Conservation (phyloP, 2,113 vertebrate species). For the Peromyscus maniculatus region DNA sequence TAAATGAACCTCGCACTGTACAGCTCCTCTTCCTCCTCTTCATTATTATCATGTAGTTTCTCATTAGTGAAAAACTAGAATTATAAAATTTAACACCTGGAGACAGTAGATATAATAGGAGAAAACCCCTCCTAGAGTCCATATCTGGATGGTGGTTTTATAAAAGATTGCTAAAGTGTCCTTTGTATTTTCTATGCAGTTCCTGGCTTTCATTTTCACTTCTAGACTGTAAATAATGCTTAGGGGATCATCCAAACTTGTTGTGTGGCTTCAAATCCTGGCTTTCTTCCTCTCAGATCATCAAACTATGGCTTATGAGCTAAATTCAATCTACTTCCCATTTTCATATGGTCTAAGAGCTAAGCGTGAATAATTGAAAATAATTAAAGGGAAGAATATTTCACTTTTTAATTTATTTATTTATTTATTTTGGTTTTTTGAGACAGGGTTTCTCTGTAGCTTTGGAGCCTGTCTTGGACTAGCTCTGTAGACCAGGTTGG, state of each 20-base stretch:
- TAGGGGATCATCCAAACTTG: background rate
- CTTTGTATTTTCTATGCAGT: background rate
- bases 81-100: background rate
- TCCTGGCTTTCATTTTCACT: background rate
- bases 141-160: background rate
- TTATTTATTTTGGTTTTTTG: too few species aligned
- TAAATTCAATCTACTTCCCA: background rate
- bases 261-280: background rate
- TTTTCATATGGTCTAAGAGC: background rate
- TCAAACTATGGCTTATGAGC: background rate
- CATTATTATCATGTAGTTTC: background rate
- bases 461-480: too few species aligned
- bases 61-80: constrained; percentile 4
- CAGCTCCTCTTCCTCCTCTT: background rate
- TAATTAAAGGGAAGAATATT: constrained; percentile 24
- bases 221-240: background rate
- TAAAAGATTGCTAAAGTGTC: background rate
- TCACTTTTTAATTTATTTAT: background rate
- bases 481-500: too few species aligned
- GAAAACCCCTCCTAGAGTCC: background rate
- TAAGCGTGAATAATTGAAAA: background rate
- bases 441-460: too few species aligned
- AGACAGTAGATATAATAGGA: background rate
- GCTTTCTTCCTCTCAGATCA: background rate
- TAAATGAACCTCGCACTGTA: background rate